These are phyloP conservation scores for Vulpes lagopus DNA, from an alignment of 2,113 vertebrate genomes.

Conservation along the genomic window DNA sequence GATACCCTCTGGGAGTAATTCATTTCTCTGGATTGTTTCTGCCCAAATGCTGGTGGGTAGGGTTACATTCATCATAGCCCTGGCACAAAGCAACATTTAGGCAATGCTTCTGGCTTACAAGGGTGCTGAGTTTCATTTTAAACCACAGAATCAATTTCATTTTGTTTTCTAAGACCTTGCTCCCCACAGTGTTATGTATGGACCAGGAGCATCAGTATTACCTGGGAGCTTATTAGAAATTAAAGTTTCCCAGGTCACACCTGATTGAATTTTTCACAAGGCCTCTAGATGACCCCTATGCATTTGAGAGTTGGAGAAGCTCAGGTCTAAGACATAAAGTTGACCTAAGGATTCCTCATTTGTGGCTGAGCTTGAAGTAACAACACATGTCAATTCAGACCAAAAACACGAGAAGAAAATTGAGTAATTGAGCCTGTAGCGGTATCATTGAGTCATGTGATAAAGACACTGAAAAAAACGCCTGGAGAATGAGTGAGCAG, in stretches of 20 bases:
- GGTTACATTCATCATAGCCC: not conserved
- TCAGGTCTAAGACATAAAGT: not conserved
- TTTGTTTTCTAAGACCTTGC: slow-evolving; percentile 47
- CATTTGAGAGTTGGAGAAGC: not conserved
- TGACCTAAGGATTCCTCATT: not conserved
- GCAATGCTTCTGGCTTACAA: not conserved
- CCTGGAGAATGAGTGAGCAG: not conserved
- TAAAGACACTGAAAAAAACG: not conserved
- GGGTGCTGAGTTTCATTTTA: not conserved
- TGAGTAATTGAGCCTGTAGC: not conserved
- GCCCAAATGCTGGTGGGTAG: not conserved
- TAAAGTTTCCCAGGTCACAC: not conserved
- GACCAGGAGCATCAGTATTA: not conserved
- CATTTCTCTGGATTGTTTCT: slow-evolving; percentile 4
- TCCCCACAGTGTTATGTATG: not conserved
- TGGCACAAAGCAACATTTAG: not conserved
- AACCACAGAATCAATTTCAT: not conserved
- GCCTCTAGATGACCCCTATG: not conserved
- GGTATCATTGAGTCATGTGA: not conserved
- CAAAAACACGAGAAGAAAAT: not conserved
- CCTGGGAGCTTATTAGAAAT: not conserved
- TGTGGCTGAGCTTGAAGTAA: not conserved
- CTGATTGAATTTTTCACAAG: not conserved
- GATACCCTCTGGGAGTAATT: not conserved
- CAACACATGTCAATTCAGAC: not conserved